A percentile compares a stretch with the other conserved stretches of the same genome.
Evolutionary conservation across 2,797 vertebrate genomes (phyloP).

Genomic region (Tenualosa thibaudeaui): DNA sequence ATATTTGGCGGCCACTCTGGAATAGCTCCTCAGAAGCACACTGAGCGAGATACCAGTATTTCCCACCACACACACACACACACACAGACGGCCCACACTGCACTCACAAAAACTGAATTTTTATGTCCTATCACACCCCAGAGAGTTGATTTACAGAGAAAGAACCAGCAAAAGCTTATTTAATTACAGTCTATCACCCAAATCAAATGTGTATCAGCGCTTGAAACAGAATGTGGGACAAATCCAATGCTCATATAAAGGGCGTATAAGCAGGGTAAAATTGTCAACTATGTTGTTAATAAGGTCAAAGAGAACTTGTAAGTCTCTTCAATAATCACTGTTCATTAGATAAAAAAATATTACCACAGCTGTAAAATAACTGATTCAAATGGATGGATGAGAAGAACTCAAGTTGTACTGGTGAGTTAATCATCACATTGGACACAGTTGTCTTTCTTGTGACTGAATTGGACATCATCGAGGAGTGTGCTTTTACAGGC

Average conservation of each 20-base stretch:
- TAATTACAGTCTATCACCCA: constrained; percentile 66
- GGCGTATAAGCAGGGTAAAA: constrained; percentile 29
- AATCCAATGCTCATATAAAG: constrained; percentile 51
- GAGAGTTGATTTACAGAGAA: constrained; percentile 69
- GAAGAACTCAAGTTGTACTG: not conserved
- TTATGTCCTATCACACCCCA: constrained; percentile 63
- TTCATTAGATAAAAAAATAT: constrained; percentile 46
- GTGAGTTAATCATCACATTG: not conserved
- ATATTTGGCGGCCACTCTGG: not conserved
- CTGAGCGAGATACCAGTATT: constrained; percentile 21
- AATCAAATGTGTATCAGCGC: constrained; percentile 61
- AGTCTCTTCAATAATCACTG: constrained; percentile 43
- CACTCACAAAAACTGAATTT: constrained; percentile 62
- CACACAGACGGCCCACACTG: constrained; percentile 57
- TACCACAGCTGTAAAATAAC: not conserved
- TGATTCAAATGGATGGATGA: not conserved
- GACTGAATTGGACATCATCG: not conserved
- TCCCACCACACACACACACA: not conserved
- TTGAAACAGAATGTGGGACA: constrained; percentile 63
- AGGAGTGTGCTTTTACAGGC: not conserved
- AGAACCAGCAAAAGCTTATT: constrained; percentile 64
- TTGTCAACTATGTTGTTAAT: constrained; percentile 41
- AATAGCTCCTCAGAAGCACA: not conserved
- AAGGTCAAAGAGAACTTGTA: constrained; percentile 39
- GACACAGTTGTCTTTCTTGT: not conserved